These are phyloP conservation scores for Paracentrotus lividus DNA, from an alignment of 53 echinoderm and acorn worm species.

Conservation along the genomic window DNA sequence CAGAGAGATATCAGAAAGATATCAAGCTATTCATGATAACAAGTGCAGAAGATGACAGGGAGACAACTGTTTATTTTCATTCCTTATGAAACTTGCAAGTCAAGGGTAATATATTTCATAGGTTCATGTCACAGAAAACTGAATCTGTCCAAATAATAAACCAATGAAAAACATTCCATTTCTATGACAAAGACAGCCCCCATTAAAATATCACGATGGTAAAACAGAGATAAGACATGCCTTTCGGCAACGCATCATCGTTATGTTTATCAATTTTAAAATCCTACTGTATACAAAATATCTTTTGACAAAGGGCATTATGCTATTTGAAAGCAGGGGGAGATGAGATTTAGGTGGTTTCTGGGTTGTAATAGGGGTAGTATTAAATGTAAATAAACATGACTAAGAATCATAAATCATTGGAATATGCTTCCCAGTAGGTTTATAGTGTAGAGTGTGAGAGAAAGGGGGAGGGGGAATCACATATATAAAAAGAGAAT, in stretches of 20 bases:
- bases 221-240: conserved; percentile 61
- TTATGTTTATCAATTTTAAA: conserved; percentile 69
- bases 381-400: conserved; percentile 71
- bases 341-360: conserved; percentile 46
- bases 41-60: background rate
- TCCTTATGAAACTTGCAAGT: conserved; percentile 49
- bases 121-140: conserved; percentile 32
- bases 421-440: background rate
- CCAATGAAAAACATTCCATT: conserved; percentile 66
- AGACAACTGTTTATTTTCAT: conserved; percentile 70
- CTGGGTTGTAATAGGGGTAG: conserved; percentile 31
- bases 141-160: conserved; percentile 55
- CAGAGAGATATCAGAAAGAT: conserved; percentile 34
- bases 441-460: no score
- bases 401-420: conserved; percentile 70
- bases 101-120: conserved; percentile 68
- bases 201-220: background rate
- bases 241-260: conserved; percentile 62
- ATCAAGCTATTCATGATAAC: conserved; percentile 32
- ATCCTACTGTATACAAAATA: conserved; percentile 59
- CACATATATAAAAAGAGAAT: background rate
- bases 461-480: background rate
- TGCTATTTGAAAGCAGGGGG: background rate
- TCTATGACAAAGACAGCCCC: conserved; percentile 62
- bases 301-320: conserved; percentile 63